These are phyloP conservation scores for Ernsta delagoae DNA, from an alignment of 2,888 invertebrate species.

Conservation along the genomic window DNA sequence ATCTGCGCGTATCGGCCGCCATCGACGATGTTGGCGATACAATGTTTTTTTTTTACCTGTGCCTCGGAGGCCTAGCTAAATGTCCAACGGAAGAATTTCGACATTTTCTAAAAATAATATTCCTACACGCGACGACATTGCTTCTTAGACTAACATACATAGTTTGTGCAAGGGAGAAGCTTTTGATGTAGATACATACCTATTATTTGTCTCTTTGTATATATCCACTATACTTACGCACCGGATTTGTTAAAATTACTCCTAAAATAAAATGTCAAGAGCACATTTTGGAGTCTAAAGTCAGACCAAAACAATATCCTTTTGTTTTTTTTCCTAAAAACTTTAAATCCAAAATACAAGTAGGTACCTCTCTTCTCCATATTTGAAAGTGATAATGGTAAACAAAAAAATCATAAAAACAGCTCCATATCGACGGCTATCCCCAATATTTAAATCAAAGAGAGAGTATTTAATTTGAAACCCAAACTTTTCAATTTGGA, in stretches of 20 bases:
- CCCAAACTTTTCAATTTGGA: constrained; percentile 52
- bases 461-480: constrained; percentile 38
- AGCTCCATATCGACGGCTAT: constrained; percentile 21
- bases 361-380: background rate
- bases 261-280: no score
- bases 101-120: constrained; percentile 3
- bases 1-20: constrained; percentile 57
- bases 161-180: no score
- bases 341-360: no score
- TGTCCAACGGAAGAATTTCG: constrained; percentile 23
- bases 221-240: no score
- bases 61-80: constrained; percentile 25
- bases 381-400: background rate
- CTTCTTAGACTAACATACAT: background rate
- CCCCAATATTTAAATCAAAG: constrained; percentile 37
- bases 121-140: background rate
- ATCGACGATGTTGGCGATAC: constrained; percentile 53
- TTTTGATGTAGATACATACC: no score
- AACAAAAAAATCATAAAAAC: constrained; percentile 7
- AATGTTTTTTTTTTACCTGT: constrained; percentile 43
- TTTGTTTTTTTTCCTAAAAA: no score
- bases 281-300: no score
- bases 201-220: no score
- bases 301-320: no score
- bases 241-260: no score